phyloP scores from a whole-genome alignment of 2,888 invertebrate genomes.

The Agrotis ipsilon region DNA sequence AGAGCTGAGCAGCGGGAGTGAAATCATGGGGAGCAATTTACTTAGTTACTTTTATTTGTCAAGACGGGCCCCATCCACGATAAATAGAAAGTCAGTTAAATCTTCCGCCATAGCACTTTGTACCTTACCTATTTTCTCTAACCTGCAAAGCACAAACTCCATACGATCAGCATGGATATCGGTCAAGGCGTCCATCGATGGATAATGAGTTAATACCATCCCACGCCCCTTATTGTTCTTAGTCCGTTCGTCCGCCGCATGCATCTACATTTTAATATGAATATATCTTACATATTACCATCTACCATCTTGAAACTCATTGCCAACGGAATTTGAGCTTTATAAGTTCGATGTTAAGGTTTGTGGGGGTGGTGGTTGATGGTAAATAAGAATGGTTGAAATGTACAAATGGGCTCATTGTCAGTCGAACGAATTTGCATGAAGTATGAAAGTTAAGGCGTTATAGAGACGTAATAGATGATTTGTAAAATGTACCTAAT shows the following conservation, averaged over 20 bases:
- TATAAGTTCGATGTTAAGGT: slow-evolving; percentile 51
- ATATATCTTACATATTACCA: slow-evolving; percentile 72
- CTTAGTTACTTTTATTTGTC: no score
- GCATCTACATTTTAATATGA: slow-evolving; percentile 86
- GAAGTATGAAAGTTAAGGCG: slow-evolving; percentile 87
- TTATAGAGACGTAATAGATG: slow-evolving; percentile 81
- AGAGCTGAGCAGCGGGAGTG: no score
- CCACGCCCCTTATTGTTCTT: slow-evolving; percentile 89
- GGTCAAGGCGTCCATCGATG: slow-evolving; percentile 89
- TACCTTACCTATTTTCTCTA: slow-evolving; percentile 24
- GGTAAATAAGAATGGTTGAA: slow-evolving; percentile 62
- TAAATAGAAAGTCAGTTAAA: not conserved
- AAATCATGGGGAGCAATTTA: no score
- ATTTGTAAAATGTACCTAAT: slow-evolving; percentile 73
- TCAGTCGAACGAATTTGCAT: slow-evolving; percentile 88
- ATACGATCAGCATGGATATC: slow-evolving; percentile 82
- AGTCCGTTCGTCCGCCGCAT: slow-evolving; percentile 83
- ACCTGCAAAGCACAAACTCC: slow-evolving; percentile 61
- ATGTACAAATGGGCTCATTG: slow-evolving; percentile 87
- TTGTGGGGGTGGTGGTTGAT: slow-evolving; percentile 8
- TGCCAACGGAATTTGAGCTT: slow-evolving; percentile 44
- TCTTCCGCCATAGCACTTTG: not conserved
- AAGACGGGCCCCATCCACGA: not conserved
- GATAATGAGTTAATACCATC: slow-evolving; percentile 86
- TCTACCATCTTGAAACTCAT: slow-evolving; percentile 10